Evolutionary conservation across 2,888 invertebrate species (phyloP).

Genomic region (Dryomyza anilis): DNA sequence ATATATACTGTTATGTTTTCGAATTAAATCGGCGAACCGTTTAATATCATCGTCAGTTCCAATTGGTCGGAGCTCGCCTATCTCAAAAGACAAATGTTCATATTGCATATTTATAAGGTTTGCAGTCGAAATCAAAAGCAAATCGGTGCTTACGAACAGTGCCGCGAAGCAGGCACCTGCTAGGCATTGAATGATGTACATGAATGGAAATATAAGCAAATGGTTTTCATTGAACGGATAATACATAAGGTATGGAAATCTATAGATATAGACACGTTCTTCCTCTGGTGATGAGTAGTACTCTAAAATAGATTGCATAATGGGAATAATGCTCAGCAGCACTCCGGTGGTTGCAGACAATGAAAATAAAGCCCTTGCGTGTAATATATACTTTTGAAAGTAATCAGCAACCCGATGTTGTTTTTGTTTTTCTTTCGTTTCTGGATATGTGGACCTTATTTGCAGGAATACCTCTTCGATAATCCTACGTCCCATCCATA

Average conservation of each 20-base stretch:
- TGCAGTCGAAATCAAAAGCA: constrained; percentile 34
- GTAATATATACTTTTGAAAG: constrained; percentile 25
- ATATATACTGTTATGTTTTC: too few species aligned
- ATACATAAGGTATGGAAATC: constrained; percentile 35
- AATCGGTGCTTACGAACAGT: constrained; percentile 37
- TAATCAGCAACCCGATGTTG: constrained; percentile 31
- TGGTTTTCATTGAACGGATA: constrained; percentile 31
- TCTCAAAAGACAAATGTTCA: constrained; percentile 32
- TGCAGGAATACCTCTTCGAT: constrained; percentile 24
- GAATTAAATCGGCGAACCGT: too few species aligned
- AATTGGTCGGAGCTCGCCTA: constrained; percentile 32
- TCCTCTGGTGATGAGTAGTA: constrained; percentile 24
- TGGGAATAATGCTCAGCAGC: constrained; percentile 38
- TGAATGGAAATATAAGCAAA: constrained; percentile 17
- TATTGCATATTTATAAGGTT: constrained; percentile 42
- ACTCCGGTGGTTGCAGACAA: constrained; percentile 34
- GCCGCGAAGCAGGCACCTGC: constrained; percentile 28
- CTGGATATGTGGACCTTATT: constrained; percentile 34
- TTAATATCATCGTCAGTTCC: constrained; percentile 35
- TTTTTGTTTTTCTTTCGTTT: constrained; percentile 12
- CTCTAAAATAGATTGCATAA: constrained; percentile 32
- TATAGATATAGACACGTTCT: constrained; percentile 19
- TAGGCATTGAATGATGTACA: constrained; percentile 31
- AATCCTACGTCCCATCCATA: constrained; percentile 26
- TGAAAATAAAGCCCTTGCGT: constrained; percentile 29